phyloP scores from a whole-genome alignment of 2,888 invertebrate genomes.

The Napeogenes sylphis region DNA sequence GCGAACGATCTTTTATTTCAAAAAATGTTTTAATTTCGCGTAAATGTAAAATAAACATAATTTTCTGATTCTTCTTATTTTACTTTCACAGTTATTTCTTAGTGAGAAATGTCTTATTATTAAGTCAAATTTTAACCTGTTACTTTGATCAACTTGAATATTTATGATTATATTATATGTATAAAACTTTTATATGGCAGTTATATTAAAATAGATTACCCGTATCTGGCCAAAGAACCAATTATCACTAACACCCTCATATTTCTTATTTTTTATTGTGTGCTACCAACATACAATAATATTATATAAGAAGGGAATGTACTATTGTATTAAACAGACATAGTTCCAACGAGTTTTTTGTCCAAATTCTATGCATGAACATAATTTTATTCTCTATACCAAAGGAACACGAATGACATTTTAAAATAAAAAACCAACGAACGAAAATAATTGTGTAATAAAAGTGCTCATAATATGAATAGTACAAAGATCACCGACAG shows the following conservation, averaged over 20 bases:
- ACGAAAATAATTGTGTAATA: slow-evolving; percentile 34
- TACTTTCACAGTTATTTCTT: no score
- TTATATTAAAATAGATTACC: neutral
- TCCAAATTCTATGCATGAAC: slow-evolving; percentile 40
- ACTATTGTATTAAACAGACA: slow-evolving; percentile 21
- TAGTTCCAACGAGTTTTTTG: slow-evolving; percentile 26
- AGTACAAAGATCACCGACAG: slow-evolving; percentile 34
- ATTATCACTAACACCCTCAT: slow-evolving; percentile 33
- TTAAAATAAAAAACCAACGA: slow-evolving; percentile 34
- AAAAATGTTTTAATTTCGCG: no score
- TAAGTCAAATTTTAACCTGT: no score
- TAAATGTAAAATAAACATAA: no score
- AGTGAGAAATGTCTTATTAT: no score
- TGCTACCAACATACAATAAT: slow-evolving; percentile 19
- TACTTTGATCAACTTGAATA: no score
- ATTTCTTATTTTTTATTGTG: slow-evolving; percentile 18
- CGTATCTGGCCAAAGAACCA: slow-evolving; percentile 5
- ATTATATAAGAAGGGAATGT: slow-evolving; percentile 25
- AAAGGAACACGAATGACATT: slow-evolving; percentile 45
- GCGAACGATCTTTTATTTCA: no score
- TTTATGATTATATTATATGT: slow-evolving; percentile 1
- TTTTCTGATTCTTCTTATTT: no score
- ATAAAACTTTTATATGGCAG: neutral
- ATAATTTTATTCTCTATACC: slow-evolving; percentile 42
- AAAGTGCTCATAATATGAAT: slow-evolving; percentile 57